Percentiles rank a stretch among this genome's conserved stretches.
phyloP scores from a whole-genome alignment of 1,140 invertebrate species.

The Temnothorax curvispinosus region DNA sequence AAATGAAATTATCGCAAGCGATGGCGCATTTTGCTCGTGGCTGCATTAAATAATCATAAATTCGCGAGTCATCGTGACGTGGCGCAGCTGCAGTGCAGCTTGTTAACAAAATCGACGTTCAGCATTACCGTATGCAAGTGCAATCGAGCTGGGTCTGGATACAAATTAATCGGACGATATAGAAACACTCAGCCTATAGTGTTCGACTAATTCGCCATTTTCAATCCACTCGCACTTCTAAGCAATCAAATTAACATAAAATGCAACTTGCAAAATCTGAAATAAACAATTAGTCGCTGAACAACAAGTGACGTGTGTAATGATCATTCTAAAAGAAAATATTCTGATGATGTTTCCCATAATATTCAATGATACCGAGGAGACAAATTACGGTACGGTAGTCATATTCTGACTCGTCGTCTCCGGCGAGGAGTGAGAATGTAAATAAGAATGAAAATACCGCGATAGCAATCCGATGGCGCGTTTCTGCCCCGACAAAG shows the following conservation, averaged over 20 bases:
- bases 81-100: background rate
- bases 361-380: background rate
- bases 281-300: background rate
- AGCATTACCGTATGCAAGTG: background rate
- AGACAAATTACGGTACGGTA: background rate
- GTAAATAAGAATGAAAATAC: constrained; percentile 34
- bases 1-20: constrained; percentile 39
- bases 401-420: background rate
- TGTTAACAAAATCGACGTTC: constrained; percentile 55
- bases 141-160: background rate
- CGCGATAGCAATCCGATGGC: constrained; percentile 27
- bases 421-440: constrained; percentile 15
- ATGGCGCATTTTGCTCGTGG: constrained; percentile 42
- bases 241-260: background rate
- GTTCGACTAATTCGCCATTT: background rate
- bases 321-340: background rate
- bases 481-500: constrained; percentile 11
- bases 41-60: constrained; percentile 52
- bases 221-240: background rate
- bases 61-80: constrained; percentile 35
- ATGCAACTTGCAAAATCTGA: background rate
- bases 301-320: background rate
- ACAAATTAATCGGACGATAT: background rate
- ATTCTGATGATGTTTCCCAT: background rate
- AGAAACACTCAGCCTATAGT: background rate